Evolutionary conservation across 1,140 invertebrate genomes (phyloP).

Genomic region (Aethina tumida): DNA sequence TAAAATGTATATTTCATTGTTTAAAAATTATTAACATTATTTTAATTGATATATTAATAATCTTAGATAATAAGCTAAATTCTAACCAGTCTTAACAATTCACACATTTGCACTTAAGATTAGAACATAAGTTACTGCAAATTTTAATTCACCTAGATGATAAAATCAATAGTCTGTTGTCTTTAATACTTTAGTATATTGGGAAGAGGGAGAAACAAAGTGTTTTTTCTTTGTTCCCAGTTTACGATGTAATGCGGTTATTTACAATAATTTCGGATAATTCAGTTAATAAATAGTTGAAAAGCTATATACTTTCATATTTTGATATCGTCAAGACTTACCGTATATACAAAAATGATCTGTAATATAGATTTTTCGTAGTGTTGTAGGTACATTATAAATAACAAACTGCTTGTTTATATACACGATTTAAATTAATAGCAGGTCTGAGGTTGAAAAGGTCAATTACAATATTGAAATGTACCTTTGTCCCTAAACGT

Average conservation of each 20-base stretch:
- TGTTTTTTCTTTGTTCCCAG: background rate
- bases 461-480: no score
- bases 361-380: no score
- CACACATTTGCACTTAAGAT: constrained; percentile 26
- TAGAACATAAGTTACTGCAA: constrained; percentile 1
- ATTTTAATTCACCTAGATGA: constrained; percentile 1
- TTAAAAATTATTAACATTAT: constrained; percentile 7
- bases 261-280: background rate
- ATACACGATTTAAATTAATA: no score
- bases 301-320: no score
- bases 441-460: no score
- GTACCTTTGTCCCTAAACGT: no score
- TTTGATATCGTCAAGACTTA: no score
- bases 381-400: no score
- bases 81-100: constrained; percentile 34
- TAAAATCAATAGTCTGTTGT: constrained; percentile 1
- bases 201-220: background rate
- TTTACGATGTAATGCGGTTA: background rate
- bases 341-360: no score
- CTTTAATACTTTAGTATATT: background rate
- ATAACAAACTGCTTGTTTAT: no score
- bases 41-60: constrained; percentile 14
- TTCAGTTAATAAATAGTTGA: constrained; percentile 7
- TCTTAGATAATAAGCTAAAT: constrained; percentile 23
- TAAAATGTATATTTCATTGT: constrained; percentile 1